Evolutionary conservation across 1,140 invertebrate species (phyloP).

Genomic region (Spodoptera litura): DNA sequence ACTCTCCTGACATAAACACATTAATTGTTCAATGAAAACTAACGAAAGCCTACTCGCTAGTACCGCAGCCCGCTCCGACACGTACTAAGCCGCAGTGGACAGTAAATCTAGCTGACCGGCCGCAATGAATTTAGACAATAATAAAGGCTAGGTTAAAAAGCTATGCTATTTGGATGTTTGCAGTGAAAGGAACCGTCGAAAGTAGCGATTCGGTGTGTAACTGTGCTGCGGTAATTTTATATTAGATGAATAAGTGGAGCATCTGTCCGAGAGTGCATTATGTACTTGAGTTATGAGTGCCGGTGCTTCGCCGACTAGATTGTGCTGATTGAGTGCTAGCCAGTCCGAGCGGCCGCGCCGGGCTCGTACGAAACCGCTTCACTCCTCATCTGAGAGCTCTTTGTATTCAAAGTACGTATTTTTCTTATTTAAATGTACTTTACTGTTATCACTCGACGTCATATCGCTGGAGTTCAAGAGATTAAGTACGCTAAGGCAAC

Average conservation of each 20-base stretch:
- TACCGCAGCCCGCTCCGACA: constrained; percentile 10
- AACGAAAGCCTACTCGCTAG: constrained; percentile 14
- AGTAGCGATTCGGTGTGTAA: constrained; percentile 61
- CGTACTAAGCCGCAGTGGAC: not conserved
- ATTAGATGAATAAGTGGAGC: constrained; percentile 44
- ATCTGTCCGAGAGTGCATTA: constrained; percentile 24
- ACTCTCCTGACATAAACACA: constrained; percentile 67
- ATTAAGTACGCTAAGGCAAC: constrained; percentile 5
- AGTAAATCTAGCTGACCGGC: constrained; percentile 69
- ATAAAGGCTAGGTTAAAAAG: constrained; percentile 66
- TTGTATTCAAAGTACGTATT: constrained; percentile 38
- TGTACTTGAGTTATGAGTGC: constrained; percentile 39
- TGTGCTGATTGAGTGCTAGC: constrained; percentile 23
- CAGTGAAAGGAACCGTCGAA: constrained; percentile 78
- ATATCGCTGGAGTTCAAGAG: constrained; percentile 13
- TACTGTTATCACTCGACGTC: constrained; percentile 17
- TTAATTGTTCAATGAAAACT: constrained; percentile 64
- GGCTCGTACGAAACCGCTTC: not conserved
- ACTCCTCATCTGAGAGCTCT: constrained; percentile 4
- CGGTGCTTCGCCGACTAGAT: constrained; percentile 11
- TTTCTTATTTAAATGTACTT: not conserved
- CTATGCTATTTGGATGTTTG: constrained; percentile 67
- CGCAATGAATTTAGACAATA: constrained; percentile 70
- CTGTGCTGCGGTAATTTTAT: constrained; percentile 55
- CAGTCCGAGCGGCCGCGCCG: not conserved